Percentiles rank a stretch among this genome's conserved stretches.
phyloP scores from a whole-genome alignment of 2,888 invertebrate species.

The Dicycla oo region DNA sequence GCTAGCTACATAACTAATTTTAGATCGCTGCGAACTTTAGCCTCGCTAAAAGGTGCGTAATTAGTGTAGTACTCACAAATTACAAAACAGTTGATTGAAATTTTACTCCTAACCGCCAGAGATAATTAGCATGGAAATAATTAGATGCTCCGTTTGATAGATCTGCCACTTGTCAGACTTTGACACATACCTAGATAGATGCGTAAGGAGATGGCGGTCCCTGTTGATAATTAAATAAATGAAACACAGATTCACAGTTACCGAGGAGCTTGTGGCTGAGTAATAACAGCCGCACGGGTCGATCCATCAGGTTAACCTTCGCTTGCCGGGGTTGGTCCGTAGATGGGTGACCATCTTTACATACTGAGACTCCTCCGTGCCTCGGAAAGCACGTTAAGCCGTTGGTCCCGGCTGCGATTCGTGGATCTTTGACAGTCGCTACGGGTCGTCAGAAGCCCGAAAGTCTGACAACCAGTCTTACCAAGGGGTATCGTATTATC shows the following conservation, averaged over 20 bases:
- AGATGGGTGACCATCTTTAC: too few relatives aligned
- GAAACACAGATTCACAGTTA: neutral
- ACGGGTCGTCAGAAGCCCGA: too few relatives aligned
- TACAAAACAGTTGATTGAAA: constrained; percentile 27
- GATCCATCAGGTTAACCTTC: too few relatives aligned
- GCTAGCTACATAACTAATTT: constrained; percentile 25
- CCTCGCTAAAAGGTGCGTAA: constrained; percentile 34
- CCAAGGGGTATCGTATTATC: too few relatives aligned
- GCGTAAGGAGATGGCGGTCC: neutral
- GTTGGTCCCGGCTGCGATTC: too few relatives aligned
- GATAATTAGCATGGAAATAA: constrained; percentile 23
- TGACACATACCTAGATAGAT: neutral
- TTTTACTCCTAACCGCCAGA: neutral
- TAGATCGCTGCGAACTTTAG: constrained; percentile 18
- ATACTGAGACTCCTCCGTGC: too few relatives aligned
- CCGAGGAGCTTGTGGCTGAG: too few relatives aligned
- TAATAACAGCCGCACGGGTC: too few relatives aligned
- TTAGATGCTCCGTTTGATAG: neutral
- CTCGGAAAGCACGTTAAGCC: too few relatives aligned
- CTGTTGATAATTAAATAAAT: neutral
- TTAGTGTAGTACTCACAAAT: constrained; percentile 28
- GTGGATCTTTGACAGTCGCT: too few relatives aligned
- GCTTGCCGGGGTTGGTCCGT: too few relatives aligned
- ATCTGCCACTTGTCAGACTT: neutral
- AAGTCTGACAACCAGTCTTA: too few relatives aligned